These are phyloP conservation scores for Pteromalus puparum DNA, from an alignment of 1,140 invertebrate genomes.

Conservation along the genomic window DNA sequence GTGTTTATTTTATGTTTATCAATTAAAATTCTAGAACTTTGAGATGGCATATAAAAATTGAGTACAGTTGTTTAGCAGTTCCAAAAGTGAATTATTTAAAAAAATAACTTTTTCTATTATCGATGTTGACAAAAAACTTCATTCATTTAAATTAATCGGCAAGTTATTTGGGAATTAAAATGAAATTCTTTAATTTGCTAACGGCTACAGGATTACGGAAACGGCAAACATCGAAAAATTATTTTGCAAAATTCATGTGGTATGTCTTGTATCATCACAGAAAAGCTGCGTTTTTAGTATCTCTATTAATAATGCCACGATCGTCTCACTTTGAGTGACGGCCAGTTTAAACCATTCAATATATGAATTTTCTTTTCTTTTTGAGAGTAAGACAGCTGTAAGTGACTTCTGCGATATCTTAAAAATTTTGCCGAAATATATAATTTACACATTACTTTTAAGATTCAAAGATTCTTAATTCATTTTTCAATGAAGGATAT, in stretches of 20 bases:
- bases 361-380: neutral
- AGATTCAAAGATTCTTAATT: slow-evolving; percentile 4
- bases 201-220: neutral
- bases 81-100: neutral
- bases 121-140: no score
- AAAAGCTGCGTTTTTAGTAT: slow-evolving; percentile 58
- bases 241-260: neutral
- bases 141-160: no score
- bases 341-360: neutral
- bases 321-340: slow-evolving; percentile 18
- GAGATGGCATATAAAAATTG: no score
- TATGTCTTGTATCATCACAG: slow-evolving; percentile 61
- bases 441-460: neutral
- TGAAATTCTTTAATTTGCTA: neutral
- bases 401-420: neutral
- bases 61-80: neutral
- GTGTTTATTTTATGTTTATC: no score
- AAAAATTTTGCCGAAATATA: neutral
- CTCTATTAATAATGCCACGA: slow-evolving; percentile 13
- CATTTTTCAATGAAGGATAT: neutral
- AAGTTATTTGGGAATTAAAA: neutral
- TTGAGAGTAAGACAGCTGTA: neutral
- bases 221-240: neutral
- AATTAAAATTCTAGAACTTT: no score
- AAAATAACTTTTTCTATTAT: neutral